Conservation (phyloP, 2,797 vertebrate species). For the Naso thynnoides region DNA sequence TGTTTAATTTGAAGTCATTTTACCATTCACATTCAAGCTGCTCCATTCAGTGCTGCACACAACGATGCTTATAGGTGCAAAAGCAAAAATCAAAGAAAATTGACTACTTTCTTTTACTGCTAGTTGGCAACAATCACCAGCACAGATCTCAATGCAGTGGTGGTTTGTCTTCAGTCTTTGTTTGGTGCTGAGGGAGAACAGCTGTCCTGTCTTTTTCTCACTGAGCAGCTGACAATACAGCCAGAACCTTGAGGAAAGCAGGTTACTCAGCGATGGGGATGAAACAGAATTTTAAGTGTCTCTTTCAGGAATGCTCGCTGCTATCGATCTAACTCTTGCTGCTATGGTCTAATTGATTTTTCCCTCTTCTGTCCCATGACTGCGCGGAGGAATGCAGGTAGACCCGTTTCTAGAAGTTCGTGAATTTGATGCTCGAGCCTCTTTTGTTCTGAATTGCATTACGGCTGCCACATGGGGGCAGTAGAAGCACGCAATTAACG, state of each 20-base stretch:
- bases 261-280: not conserved
- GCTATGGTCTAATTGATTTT: conserved; percentile 22
- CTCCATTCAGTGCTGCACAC: not conserved
- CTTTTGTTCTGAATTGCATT: not conserved
- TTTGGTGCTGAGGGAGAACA: conserved; percentile 7
- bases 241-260: conserved; percentile 39
- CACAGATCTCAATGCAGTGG: not conserved
- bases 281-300: conserved; percentile 11
- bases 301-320: conserved; percentile 19
- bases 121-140: not conserved
- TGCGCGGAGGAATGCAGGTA: not conserved
- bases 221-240: not conserved
- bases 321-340: conserved; percentile 14
- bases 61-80: not conserved
- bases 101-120: not conserved
- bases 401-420: not conserved
- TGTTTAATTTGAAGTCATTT: no score
- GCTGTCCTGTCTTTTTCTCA: conserved; percentile 2
- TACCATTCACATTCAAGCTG: not conserved
- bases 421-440: not conserved
- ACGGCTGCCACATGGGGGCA: conserved; percentile 65
- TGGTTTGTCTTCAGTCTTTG: not conserved
- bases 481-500: conserved; percentile 45
- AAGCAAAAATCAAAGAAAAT: conserved; percentile 1
- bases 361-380: not conserved